These are phyloP conservation scores for Synanceia verrucosa DNA, from an alignment of 2,797 vertebrate genomes.

Conservation along the genomic window DNA sequence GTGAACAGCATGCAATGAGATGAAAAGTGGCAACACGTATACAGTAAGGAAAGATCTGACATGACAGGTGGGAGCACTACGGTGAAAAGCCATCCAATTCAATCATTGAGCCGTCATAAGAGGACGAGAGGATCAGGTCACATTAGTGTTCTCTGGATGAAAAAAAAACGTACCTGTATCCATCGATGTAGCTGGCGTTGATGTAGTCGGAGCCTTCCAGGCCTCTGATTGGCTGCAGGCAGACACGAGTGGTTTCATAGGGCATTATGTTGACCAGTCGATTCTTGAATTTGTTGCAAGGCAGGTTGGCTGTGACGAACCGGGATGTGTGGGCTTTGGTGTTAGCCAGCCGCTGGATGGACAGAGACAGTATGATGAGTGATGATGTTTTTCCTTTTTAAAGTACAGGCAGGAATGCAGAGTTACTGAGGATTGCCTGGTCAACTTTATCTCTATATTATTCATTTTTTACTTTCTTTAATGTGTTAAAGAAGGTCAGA, in stretches of 20 bases:
- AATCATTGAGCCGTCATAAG: slow-evolving; percentile 57
- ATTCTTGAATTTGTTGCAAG: slow-evolving; percentile 99
- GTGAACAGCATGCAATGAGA: slow-evolving; percentile 13
- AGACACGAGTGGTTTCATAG: slow-evolving; percentile 95
- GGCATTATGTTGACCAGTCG: slow-evolving; percentile 99
- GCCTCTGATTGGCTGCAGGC: slow-evolving; percentile 96
- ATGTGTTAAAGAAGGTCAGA: too few relatives aligned
- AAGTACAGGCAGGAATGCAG: not conserved
- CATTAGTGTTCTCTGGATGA: slow-evolving; percentile 46
- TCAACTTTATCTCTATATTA: slow-evolving; percentile 3
- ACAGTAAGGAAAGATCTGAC: slow-evolving; percentile 63
- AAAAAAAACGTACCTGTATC: slow-evolving; percentile 91
- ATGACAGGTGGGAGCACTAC: slow-evolving; percentile 64
- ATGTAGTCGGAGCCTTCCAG: slow-evolving; percentile 98
- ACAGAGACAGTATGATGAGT: slow-evolving; percentile 7
- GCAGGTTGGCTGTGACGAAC: slow-evolving; percentile 97
- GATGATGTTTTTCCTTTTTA: not conserved
- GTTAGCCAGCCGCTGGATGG: slow-evolving; percentile 91
- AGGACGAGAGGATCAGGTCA: slow-evolving; percentile 57
- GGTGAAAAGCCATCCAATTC: slow-evolving; percentile 66
- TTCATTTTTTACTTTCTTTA: not conserved
- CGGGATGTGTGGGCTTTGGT: slow-evolving; percentile 97
- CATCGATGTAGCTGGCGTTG: slow-evolving; percentile 96
- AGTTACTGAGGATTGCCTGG: slow-evolving; percentile 13
- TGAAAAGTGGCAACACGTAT: slow-evolving; percentile 38